Base-by-base conservation (phyloP, 2,888 invertebrate species). In the Drosophila sordidula region DNA sequence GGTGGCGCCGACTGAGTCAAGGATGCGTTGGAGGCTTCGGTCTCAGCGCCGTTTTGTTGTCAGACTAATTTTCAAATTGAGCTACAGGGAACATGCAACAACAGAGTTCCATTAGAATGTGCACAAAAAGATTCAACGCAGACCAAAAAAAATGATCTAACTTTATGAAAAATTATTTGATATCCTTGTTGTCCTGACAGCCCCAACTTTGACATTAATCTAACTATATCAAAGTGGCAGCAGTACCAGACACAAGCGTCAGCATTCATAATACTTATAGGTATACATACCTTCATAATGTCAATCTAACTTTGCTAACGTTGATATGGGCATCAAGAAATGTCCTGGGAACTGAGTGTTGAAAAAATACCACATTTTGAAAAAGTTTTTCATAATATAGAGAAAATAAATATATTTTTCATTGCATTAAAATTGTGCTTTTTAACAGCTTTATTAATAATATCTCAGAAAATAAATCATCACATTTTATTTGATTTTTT, bases 141-240 rank as follows among this genome's bases (percentile, higher is more conserved):
- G n/a, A 29, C 4, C 4, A 41, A 14, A 11, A 44, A 44, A 11
- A 44, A 49, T 47, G 11, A 51, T 70, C 29, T 73, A 45, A 70
- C 70, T 69, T 70, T 66, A 76, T 66, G 77, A 73, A 66, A 64
- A 77, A 70, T 73, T 62, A 77, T 73, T 77, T 73, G 58, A 73
- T 69, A 56, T 62, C 52, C 44, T 65, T 63, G 64, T 65, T 58
- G 61, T 49, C 65, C 45, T 52, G 73, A 59, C 65, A 65, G 47
- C 61, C 12, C 25, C 42, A 59, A 69, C 46, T 50, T 57, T 46
- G 50, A 38, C 42, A 42, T 66, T 54, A 16, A 42, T 39, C 51
- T 49, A 18, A 18, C 34, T 34, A 41, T 45, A 14, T 32, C 46
- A 42, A 46, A n/a, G 14, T 34, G 46, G 14, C 22, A 56, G 49